These are phyloP conservation scores for Carterocephalus palaemon DNA, from an alignment of 2,888 invertebrate species.

Conservation along the genomic window DNA sequence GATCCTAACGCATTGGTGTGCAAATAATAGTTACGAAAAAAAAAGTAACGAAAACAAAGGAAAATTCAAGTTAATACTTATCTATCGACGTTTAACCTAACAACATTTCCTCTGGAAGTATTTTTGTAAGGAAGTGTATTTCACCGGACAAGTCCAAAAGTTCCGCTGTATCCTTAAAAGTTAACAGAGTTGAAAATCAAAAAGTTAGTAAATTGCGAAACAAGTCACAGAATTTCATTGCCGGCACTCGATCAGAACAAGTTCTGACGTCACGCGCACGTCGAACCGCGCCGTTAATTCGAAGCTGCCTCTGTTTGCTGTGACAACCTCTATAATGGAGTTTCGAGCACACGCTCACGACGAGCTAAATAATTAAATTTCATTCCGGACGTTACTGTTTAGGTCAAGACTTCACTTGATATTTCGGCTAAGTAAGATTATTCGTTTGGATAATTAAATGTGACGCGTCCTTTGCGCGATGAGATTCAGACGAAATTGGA, in stretches of 20 bases:
- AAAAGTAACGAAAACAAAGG: too few relatives aligned
- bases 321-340: slow-evolving; percentile 47
- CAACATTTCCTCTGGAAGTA: too few relatives aligned
- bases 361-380: slow-evolving; percentile 55
- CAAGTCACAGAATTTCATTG: not conserved
- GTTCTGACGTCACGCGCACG: not conserved
- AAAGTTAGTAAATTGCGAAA: not conserved
- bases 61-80: too few relatives aligned
- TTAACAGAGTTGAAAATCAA: slow-evolving; percentile 38
- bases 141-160: not conserved
- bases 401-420: slow-evolving; percentile 1
- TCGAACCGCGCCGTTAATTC: slow-evolving; percentile 52
- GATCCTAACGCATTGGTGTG: too few relatives aligned
- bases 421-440: not conserved
- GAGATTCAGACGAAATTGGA: too few relatives aligned
- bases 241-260: slow-evolving; percentile 6
- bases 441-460: too few relatives aligned
- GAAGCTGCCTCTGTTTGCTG: slow-evolving; percentile 46
- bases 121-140: too few relatives aligned
- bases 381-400: slow-evolving; percentile 37
- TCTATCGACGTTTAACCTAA: too few relatives aligned
- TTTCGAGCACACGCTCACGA: slow-evolving; percentile 36
- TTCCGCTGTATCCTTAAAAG: not conserved
- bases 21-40: too few relatives aligned
- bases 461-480: too few relatives aligned